Evolutionary conservation across 2,888 invertebrate genomes (phyloP).

Genomic region (Luperina testacea): DNA sequence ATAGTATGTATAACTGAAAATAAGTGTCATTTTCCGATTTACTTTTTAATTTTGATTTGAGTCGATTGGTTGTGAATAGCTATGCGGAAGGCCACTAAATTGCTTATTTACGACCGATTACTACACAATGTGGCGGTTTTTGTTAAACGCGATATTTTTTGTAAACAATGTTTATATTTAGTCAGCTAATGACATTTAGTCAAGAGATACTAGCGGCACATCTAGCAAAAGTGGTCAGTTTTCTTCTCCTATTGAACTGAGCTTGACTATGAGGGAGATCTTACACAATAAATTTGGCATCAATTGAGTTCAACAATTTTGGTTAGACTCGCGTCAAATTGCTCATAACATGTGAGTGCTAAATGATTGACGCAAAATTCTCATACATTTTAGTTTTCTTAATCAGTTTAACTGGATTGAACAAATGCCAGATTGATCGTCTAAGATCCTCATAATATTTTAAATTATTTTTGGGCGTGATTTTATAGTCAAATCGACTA

Average conservation of each 20-base stretch:
- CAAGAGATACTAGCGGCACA: not conserved
- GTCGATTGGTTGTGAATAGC: too few relatives aligned
- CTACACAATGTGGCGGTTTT: too few relatives aligned
- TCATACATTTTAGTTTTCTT: not conserved
- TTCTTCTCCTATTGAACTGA: too few relatives aligned
- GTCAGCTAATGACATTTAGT: not conserved
- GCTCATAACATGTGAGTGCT: not conserved
- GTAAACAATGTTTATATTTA: too few relatives aligned
- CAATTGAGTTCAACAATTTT: not conserved
- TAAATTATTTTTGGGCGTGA: not conserved
- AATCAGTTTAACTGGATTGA: not conserved
- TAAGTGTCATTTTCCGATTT: too few relatives aligned
- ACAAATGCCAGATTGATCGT: not conserved
- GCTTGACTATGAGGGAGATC: not conserved
- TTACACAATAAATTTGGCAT: too few relatives aligned
- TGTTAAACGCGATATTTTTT: too few relatives aligned
- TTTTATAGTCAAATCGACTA: conserved; percentile 19
- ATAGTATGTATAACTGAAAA: too few relatives aligned
- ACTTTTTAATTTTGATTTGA: too few relatives aligned
- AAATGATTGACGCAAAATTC: not conserved
- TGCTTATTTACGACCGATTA: too few relatives aligned
- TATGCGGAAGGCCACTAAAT: too few relatives aligned
- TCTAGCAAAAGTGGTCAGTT: too few relatives aligned
- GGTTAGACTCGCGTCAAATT: not conserved
- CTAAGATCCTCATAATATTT: not conserved